Percentiles rank a stretch among this genome's conserved stretches.
Conservation (phyloP, 2,113 vertebrate species). For the Ornithorhynchus anatinus region DNA sequence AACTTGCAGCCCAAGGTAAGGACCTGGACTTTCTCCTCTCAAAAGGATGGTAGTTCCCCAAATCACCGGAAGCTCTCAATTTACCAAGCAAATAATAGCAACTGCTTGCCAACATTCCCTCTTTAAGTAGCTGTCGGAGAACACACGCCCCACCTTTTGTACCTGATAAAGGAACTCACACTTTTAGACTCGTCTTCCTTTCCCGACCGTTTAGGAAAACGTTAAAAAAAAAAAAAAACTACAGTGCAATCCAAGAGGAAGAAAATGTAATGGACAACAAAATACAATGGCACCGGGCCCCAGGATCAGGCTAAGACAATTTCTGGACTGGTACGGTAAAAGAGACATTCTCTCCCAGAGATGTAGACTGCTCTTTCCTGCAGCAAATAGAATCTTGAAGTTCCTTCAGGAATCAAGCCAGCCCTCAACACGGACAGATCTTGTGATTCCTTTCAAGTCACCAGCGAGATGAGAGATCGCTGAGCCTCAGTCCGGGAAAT, state of each 20-base stretch:
- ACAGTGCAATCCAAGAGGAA: not conserved
- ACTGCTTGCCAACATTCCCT: not conserved
- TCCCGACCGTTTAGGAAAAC: not conserved
- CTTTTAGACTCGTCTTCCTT: not conserved
- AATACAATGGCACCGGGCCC: not conserved
- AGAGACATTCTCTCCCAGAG: not conserved
- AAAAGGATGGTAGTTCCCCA: not conserved
- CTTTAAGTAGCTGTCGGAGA: not conserved
- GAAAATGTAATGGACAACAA: not conserved
- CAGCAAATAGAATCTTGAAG: constrained; percentile 1
- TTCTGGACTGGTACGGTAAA: constrained; percentile 15
- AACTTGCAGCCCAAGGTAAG: not conserved
- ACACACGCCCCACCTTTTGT: not conserved
- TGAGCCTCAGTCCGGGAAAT: not conserved
- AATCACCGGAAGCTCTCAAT: not conserved
- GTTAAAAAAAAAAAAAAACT: not conserved
- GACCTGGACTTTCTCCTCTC: not conserved
- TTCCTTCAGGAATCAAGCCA: constrained; percentile 1
- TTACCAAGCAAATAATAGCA: not conserved
- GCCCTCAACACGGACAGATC: not conserved
- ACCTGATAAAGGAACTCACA: not conserved
- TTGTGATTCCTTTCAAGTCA: not conserved
- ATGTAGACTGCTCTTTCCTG: not conserved
- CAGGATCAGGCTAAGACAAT: not conserved
- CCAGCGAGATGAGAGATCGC: not conserved